Conservation (phyloP, 2,888 invertebrate genomes). For the Drosophila cracens region DNA sequence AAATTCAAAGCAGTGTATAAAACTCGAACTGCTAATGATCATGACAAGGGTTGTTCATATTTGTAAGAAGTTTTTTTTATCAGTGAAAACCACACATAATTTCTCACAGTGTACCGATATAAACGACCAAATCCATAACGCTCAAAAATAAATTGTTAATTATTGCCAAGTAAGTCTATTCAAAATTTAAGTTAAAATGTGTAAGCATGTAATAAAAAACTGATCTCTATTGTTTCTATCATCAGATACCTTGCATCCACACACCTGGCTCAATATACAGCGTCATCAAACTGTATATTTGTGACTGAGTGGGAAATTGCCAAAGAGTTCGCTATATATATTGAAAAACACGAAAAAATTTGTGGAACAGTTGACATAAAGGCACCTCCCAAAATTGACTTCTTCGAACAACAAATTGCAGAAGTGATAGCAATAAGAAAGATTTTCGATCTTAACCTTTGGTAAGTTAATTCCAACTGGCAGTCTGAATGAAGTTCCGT, state of each 20-base stretch:
- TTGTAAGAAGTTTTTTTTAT: background rate
- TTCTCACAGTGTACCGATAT: too few species aligned
- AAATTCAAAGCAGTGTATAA: background rate
- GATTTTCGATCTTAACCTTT: background rate
- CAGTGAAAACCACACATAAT: background rate
- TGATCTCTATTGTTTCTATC: background rate
- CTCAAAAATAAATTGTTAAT: background rate
- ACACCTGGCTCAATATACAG: background rate
- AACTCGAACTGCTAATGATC: background rate
- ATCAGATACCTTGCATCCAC: background rate
- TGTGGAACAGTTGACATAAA: background rate
- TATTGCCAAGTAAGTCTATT: background rate
- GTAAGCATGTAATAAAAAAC: background rate
- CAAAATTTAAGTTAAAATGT: background rate
- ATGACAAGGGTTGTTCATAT: background rate
- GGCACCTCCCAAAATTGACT: background rate
- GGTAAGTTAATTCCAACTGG: background rate
- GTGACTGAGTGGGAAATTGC: background rate
- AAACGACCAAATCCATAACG: too few species aligned
- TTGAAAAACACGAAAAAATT: background rate
- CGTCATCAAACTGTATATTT: background rate
- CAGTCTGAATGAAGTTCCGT: background rate
- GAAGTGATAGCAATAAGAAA: background rate
- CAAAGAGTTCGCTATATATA: background rate
- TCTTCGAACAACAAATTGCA: background rate